Evolutionary conservation across 2,888 invertebrate genomes (phyloP), one percentile per base, ranked within the genome.

Genomic region (Limnephilus auricula): DNA sequence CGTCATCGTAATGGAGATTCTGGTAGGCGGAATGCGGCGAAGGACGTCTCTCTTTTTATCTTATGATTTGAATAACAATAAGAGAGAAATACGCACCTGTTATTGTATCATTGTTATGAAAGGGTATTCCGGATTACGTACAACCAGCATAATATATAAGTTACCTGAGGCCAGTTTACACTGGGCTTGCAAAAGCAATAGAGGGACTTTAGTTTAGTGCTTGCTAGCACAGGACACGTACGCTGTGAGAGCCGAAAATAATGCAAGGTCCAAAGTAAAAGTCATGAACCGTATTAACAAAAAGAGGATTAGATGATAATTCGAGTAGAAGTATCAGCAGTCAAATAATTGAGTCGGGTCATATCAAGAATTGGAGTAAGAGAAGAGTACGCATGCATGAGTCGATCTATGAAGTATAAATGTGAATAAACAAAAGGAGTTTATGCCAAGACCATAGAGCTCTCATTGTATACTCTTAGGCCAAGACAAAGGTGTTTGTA

Each of bases 1-100:
- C 32, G 78, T 37, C 79, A 87, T 87, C 87, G 25, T 34, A 78
- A 88, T 88, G 87, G 87, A 79, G 65, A 88, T 78, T 32, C 37
- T 79, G 31, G n/a, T 15, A 40, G 86, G 50, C 15, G 50, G 31
- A 65, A 86, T 86, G 50, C 40, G 10, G 6, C 50, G 30, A 34
- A 86, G 86, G 86, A 65, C 86, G 86, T 31, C 5, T 18, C 50
- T 25, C 50, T 65, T 65, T 65, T 65, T 65, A 15, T 18, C 15
- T 65, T 65, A 65, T 65, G 25, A 85, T 85, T 85, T 85, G 37
- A 85, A 85, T 85, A 50, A 86, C 86, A 86, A 50, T 82, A 82
- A 82, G 34, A 37, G 82, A 82, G 31, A 82, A 32, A 32, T 31
- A 30, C 34, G 34, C 32, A 82, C 34, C 82, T 37, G 34, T 37